These are phyloP conservation scores for Hydrochoerus hydrochaeris DNA, from an alignment of 2,113 vertebrate species.

Conservation along the genomic window DNA sequence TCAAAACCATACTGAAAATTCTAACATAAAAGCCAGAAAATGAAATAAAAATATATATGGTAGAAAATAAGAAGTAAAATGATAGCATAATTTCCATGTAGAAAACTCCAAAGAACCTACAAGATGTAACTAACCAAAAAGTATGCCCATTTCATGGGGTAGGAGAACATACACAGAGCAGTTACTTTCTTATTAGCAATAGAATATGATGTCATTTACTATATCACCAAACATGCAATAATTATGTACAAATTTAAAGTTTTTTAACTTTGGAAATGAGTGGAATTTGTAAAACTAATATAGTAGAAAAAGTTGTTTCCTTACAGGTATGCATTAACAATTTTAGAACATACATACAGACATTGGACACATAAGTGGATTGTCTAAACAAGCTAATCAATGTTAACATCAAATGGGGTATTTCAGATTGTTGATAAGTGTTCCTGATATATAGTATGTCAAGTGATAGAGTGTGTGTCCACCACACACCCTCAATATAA, in stretches of 20 bases:
- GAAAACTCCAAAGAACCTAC: not conserved
- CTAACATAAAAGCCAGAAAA: not conserved
- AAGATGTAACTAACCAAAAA: not conserved
- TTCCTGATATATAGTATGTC: not conserved
- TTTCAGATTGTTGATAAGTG: not conserved
- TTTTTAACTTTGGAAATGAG: not conserved
- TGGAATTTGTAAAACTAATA: not conserved
- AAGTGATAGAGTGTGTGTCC: too few species aligned
- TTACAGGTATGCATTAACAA: not conserved
- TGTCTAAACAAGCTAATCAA: not conserved
- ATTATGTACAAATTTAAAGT: not conserved
- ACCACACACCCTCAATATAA: not conserved
- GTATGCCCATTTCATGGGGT: not conserved
- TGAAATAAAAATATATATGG: not conserved
- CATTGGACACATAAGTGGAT: not conserved
- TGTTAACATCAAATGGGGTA: not conserved
- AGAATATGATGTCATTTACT: not conserved
- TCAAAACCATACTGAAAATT: not conserved
- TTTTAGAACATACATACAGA: not conserved
- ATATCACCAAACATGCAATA: not conserved
- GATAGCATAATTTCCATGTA: not conserved
- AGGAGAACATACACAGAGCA: not conserved
- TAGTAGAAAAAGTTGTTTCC: not conserved
- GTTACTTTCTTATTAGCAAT: not conserved
- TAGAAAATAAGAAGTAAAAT: constrained; percentile 13